phyloP scores from a whole-genome alignment of 2,888 invertebrate genomes.

The Cacoxenus indagator region DNA sequence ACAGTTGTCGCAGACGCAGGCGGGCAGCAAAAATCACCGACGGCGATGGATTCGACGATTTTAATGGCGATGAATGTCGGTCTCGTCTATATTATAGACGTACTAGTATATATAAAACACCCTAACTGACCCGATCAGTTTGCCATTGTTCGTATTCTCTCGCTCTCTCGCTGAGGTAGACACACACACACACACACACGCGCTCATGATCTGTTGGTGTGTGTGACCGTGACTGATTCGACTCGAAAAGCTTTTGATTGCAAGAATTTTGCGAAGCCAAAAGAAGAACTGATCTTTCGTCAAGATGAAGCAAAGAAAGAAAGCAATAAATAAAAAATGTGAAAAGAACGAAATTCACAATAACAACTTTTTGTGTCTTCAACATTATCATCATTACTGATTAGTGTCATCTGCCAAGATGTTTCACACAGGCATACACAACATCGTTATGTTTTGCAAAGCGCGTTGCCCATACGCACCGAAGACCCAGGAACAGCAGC shows the following conservation, averaged over 20 bases:
- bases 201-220: background rate
- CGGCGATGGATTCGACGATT: background rate
- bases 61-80: background rate
- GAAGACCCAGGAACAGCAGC: background rate
- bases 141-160: no score
- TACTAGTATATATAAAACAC: no score
- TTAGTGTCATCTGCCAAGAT: background rate
- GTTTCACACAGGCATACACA: background rate
- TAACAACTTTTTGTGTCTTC: background rate
- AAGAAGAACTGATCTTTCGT: background rate
- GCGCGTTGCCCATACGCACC: slow-evolving; percentile 11
- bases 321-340: no score
- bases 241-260: background rate
- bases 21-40: background rate
- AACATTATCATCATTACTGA: background rate
- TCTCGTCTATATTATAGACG: background rate
- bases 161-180: no score
- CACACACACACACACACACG: no score
- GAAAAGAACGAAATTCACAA: no score
- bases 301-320: no score
- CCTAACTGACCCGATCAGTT: no score
- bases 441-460: background rate
- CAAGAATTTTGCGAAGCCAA: background rate
- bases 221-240: background rate
- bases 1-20: background rate